These are phyloP conservation scores for Buphagus erythrorhynchus DNA, from an alignment of 2,797 vertebrate species.

Conservation along the genomic window DNA sequence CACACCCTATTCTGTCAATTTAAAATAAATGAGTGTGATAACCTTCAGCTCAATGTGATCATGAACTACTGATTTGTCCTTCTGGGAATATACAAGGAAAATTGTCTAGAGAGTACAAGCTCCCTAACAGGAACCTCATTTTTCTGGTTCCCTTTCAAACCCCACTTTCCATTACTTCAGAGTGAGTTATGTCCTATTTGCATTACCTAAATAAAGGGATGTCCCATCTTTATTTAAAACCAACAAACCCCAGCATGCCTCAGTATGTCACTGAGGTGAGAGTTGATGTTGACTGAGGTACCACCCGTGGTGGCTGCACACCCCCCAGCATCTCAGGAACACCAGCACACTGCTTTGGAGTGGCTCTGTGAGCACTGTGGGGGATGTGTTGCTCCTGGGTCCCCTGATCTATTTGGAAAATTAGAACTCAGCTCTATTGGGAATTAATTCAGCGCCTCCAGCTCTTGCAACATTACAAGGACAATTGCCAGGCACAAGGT, in stretches of 20 bases:
- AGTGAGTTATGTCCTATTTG: background rate
- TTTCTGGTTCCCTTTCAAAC: background rate
- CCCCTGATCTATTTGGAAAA: slow-evolving; percentile 23
- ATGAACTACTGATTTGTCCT: background rate
- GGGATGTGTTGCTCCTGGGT: background rate
- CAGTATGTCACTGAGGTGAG: background rate
- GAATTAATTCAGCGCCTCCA: background rate
- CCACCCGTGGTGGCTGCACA: background rate
- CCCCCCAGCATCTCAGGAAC: background rate
- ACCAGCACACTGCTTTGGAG: background rate
- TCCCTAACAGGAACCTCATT: background rate
- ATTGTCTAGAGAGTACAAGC: background rate
- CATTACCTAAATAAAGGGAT: background rate
- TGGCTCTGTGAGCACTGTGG: background rate
- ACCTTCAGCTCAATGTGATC: background rate
- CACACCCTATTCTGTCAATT: slow-evolving; percentile 31
- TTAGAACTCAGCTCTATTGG: slow-evolving; percentile 13
- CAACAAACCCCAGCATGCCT: background rate
- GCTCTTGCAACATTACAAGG: slow-evolving; percentile 28
- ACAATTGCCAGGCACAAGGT: slow-evolving; percentile 39
- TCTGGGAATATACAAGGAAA: background rate
- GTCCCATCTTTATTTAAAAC: background rate
- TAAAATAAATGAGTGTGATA: background rate
- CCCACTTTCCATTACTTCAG: background rate
- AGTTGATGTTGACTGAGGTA: background rate